Evolutionary conservation across 2,113 vertebrate species (phyloP).

Genomic region (Nothocercus julius): DNA sequence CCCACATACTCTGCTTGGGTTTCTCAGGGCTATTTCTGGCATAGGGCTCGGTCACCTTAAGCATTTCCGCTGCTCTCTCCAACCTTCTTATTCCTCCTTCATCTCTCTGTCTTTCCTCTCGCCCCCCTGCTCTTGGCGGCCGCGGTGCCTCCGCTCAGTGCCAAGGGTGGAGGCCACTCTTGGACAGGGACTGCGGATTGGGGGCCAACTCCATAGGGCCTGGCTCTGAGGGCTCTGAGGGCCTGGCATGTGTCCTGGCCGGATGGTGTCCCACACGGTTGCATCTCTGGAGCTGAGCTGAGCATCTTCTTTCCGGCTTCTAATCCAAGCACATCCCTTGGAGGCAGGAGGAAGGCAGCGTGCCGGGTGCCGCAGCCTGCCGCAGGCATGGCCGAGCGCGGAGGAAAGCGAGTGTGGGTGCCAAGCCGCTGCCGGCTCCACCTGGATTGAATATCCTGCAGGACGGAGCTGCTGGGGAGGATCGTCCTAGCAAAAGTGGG

Average conservation of each 20-base stretch:
- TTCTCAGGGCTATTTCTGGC: constrained; percentile 18
- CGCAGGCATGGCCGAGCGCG: no score
- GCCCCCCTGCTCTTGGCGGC: neutral
- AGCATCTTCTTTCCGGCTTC: no score
- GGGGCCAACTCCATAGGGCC: no score
- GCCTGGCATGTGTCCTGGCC: no score
- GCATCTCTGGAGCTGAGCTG: no score
- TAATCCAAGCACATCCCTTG: no score
- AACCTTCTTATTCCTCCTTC: no score
- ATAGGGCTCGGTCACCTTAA: neutral
- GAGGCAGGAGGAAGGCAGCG: no score
- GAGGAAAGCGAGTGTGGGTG: neutral
- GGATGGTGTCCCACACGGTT: neutral
- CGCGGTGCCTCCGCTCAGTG: neutral
- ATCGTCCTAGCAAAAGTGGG: rapidly evolving
- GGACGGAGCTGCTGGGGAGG: neutral
- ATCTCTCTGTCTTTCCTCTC: neutral
- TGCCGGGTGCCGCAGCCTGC: no score
- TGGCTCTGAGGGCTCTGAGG: neutral
- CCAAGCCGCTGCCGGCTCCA: neutral
- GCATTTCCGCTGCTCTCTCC: neutral
- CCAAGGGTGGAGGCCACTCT: neutral
- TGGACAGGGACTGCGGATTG: neutral
- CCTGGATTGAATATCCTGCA: neutral
- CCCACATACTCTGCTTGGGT: neutral